Percentiles rank a stretch among this genome's conserved stretches.
phyloP scores from a whole-genome alignment of 2,797 vertebrate species.

The Pteropus rufus region DNA sequence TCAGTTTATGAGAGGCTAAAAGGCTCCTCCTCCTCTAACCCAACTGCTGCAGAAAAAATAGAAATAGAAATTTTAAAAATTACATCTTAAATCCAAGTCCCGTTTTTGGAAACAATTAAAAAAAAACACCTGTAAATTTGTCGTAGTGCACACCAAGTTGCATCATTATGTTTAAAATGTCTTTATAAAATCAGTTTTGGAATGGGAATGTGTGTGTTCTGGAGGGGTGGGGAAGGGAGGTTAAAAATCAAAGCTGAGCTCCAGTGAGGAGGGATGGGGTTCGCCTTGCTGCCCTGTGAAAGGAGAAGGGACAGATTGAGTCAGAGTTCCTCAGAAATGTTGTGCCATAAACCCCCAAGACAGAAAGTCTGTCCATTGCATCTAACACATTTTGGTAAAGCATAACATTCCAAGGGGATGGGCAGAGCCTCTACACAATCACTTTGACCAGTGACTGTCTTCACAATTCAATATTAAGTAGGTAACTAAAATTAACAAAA shows the following conservation, averaged over 20 bases:
- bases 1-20: slow-evolving; percentile 80
- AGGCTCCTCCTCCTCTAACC: slow-evolving; percentile 81
- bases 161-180: slow-evolving; percentile 76
- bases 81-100: slow-evolving; percentile 81
- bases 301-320: slow-evolving; percentile 85
- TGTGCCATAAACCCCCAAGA: slow-evolving; percentile 76
- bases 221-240: slow-evolving; percentile 74
- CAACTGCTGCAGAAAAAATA: slow-evolving; percentile 82
- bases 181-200: slow-evolving; percentile 77
- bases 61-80: slow-evolving; percentile 81
- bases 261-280: slow-evolving; percentile 84
- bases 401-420: slow-evolving; percentile 63
- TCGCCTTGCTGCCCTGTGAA: slow-evolving; percentile 84
- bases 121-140: slow-evolving; percentile 79
- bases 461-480: slow-evolving; percentile 36
- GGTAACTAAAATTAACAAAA: slow-evolving; percentile 40
- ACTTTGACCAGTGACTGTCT: slow-evolving; percentile 57
- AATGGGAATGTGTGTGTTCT: slow-evolving; percentile 79
- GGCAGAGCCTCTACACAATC: slow-evolving; percentile 45
- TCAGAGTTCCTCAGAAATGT: slow-evolving; percentile 80
- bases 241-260: slow-evolving; percentile 82
- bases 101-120: slow-evolving; percentile 73
- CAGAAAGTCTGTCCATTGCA: slow-evolving; percentile 70
- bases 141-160: slow-evolving; percentile 76
- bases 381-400: slow-evolving; percentile 72